These are phyloP conservation scores for Artibeus lituratus DNA, from an alignment of 2,797 vertebrate species.

Conservation along the genomic window DNA sequence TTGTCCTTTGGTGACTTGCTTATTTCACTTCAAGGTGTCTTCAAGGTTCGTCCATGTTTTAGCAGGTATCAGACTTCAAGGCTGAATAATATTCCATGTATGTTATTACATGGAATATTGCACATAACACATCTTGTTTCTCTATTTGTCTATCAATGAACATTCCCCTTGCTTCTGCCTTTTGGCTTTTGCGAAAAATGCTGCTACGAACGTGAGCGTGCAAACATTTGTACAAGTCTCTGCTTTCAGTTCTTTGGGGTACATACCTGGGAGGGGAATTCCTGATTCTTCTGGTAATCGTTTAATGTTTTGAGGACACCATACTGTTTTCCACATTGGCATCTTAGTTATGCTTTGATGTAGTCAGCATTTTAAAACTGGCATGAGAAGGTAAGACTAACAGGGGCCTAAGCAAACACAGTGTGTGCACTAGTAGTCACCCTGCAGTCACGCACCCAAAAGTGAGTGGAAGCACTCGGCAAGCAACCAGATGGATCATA, in stretches of 20 bases:
- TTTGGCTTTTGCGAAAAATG: neutral
- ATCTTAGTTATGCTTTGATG: neutral
- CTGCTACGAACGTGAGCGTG: neutral
- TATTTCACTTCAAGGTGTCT: neutral
- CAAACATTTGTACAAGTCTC: neutral
- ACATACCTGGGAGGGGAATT: neutral
- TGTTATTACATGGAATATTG: too few relatives aligned
- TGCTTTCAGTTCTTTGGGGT: neutral
- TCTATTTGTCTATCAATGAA: neutral
- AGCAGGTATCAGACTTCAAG: neutral
- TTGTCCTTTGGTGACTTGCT: neutral
- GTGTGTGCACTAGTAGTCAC: neutral
- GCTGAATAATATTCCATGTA: neutral
- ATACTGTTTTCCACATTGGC: neutral
- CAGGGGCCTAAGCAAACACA: neutral
- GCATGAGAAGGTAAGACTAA: neutral
- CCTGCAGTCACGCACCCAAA: neutral
- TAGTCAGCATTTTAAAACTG: neutral
- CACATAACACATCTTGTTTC: neutral
- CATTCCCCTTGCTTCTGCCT: neutral
- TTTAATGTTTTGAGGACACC: neutral
- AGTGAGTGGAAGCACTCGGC: neutral
- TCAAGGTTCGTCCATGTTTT: neutral
- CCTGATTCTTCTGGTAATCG: neutral
- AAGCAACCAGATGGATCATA: neutral